Percentiles rank a stretch among this genome's conserved stretches.
Conservation (phyloP, 1,140 invertebrate genomes). For the Cherax quadricarinatus region DNA sequence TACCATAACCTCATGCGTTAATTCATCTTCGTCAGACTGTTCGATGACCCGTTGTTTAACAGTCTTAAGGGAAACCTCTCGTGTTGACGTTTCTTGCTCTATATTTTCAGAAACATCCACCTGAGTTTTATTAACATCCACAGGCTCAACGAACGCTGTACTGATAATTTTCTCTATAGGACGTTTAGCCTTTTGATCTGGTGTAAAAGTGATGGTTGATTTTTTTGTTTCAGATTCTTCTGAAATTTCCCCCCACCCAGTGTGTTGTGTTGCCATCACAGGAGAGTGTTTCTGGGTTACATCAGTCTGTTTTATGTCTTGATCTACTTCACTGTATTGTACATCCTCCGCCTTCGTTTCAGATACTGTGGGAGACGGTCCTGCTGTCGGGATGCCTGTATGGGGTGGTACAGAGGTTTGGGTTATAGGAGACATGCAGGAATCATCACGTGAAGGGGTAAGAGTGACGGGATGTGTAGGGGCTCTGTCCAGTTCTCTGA, state of each 20-base stretch:
- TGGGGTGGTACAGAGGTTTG: conserved; percentile 41
- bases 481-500: neutral
- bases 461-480: conserved; percentile 3
- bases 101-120: conserved; percentile 32
- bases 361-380: conserved; percentile 24
- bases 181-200: conserved; percentile 45
- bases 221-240: conserved; percentile 32
- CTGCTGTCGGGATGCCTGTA: conserved; percentile 35
- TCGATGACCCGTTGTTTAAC: conserved; percentile 30
- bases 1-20: conserved; percentile 46
- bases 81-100: conserved; percentile 10
- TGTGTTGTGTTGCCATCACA: conserved; percentile 33
- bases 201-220: conserved; percentile 46
- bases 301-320: conserved; percentile 31
- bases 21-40: conserved; percentile 31
- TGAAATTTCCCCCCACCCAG: conserved; percentile 41
- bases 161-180: conserved; percentile 13
- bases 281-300: conserved; percentile 20
- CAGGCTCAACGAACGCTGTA: conserved; percentile 20
- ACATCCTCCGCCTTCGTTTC: conserved; percentile 36
- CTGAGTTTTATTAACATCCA: conserved; percentile 18
- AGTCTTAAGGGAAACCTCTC: conserved; percentile 39
- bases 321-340: conserved; percentile 17
- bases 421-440: conserved; percentile 36
- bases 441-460: neutral